Base-by-base conservation (phyloP, 2,888 invertebrate species). In the Drosophila cognata region DNA sequence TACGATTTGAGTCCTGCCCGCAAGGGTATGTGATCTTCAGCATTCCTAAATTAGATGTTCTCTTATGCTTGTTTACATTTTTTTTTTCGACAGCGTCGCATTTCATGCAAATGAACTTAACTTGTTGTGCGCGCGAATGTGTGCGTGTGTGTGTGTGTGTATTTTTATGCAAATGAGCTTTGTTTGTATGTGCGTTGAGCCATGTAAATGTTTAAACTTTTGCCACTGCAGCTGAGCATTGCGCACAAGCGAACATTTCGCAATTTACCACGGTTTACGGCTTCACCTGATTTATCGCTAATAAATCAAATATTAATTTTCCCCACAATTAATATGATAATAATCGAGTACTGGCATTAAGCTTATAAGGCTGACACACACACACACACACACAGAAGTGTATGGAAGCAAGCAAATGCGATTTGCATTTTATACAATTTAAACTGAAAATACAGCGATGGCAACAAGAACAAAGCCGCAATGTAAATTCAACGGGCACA, bases 371-470 rank as follows among this genome's bases (percentile, higher is more conserved):
- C 48, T 11, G n/a, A 38, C 13, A 38, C 18, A 56, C 57, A 41
- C 52, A 48, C 62, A 53, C 41, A 63, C 57, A 10, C 33, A 51
- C 35, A 53, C 41, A 53, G 41, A 43, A 43, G n/a, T n/a, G 56
- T 29, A 67, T 71, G 74, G 77, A 67, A 80, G 73, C 69, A 78
- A 57, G 71, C 70, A 84, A 87, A 88, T 88, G 78, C 78, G 87
- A 88, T 88, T 88, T 82, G 79, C 84, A 87, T 88, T 88, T 88
- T 82, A 81, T 82, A 68, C 71, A 75, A 82, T 82, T 88, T 81
- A 87, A 82, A 79, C 82, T 74, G 56, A 65, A 65, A 71, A 73
- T 60, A 69, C 67, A 76, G 56, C 52, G 62, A 67, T 59, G 70
- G 59, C 56, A 53, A 53, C 67, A 63, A 52, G 70, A 76, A 71